phyloP scores from a whole-genome alignment of 2,888 invertebrate species.

The Elysia crispata region DNA sequence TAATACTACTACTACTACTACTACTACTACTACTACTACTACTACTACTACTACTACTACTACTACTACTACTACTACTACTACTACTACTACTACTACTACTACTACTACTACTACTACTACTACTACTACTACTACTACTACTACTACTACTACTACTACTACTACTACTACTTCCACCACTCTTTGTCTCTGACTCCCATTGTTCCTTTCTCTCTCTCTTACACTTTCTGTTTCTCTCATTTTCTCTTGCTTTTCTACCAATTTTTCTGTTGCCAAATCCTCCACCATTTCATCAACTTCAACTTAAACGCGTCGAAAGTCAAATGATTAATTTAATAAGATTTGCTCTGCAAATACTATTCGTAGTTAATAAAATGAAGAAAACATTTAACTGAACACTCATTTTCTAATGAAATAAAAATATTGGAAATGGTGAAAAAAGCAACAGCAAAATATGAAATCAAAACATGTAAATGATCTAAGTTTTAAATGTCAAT shows the following conservation, averaged over 20 bases:
- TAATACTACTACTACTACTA: neutral
- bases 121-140: neutral
- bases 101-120: neutral
- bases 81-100: neutral
- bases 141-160: neutral
- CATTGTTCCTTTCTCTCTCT: neutral
- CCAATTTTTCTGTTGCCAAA: neutral
- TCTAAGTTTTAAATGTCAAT: too few species aligned
- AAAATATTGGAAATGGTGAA: too few species aligned
- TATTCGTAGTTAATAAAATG: too few species aligned
- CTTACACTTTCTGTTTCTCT: neutral
- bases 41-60: neutral
- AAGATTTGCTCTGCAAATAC: too few species aligned
- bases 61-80: neutral
- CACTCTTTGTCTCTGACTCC: neutral
- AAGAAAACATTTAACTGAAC: too few species aligned
- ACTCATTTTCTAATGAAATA: too few species aligned
- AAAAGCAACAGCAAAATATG: too few species aligned
- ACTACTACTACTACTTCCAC: too few species aligned
- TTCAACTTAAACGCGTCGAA: neutral
- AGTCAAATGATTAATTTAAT: too few species aligned
- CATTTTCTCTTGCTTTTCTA: neutral
- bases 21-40: neutral
- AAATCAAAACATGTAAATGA: too few species aligned
- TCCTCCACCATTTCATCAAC: neutral